Conservation (phyloP, 2,888 invertebrate species). For the Physocephala rufipes region DNA sequence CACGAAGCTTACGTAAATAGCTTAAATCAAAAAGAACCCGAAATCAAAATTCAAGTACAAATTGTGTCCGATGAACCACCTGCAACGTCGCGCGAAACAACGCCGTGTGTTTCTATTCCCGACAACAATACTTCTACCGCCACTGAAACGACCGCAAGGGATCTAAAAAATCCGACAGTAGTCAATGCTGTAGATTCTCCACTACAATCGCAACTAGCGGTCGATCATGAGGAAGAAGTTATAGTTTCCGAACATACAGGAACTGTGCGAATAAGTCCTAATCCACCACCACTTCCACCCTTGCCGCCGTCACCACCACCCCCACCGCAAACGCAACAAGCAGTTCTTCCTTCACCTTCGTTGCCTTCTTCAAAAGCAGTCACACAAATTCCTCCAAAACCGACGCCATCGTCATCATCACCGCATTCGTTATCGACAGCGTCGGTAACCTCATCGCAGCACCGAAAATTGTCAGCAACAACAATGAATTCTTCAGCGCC, state of each 20-base stretch:
- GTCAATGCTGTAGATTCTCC: constrained; percentile 39
- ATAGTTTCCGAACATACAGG: constrained; percentile 54
- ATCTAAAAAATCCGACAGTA: constrained; percentile 26
- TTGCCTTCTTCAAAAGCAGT: constrained; percentile 52
- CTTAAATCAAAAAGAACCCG: constrained; percentile 63
- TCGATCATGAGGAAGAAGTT: constrained; percentile 63
- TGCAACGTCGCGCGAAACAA: constrained; percentile 23
- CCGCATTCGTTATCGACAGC: constrained; percentile 4
- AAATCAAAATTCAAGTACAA: constrained; percentile 64
- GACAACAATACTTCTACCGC: background rate
- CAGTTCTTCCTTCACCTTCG: constrained; percentile 48
- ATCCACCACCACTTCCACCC: constrained; percentile 47
- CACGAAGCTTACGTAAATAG: constrained; percentile 61
- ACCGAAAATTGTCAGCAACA: constrained; percentile 32
- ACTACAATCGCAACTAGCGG: constrained; percentile 55
- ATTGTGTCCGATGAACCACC: constrained; percentile 60
- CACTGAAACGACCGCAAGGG: constrained; percentile 22
- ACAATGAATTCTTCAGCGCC: constrained; percentile 31
- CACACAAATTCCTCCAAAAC: constrained; percentile 36
- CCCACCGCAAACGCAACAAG: constrained; percentile 47
- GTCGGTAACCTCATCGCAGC: constrained; percentile 19
- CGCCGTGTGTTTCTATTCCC: background rate
- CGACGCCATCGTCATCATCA: constrained; percentile 33
- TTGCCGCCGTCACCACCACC: constrained; percentile 48
- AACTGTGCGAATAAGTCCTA: constrained; percentile 43